A percentile compares a stretch with the other conserved stretches of the same genome.
These are phyloP conservation scores for Ornithoptera alexandrae DNA, from an alignment of 2,888 invertebrate genomes.

Conservation along the genomic window DNA sequence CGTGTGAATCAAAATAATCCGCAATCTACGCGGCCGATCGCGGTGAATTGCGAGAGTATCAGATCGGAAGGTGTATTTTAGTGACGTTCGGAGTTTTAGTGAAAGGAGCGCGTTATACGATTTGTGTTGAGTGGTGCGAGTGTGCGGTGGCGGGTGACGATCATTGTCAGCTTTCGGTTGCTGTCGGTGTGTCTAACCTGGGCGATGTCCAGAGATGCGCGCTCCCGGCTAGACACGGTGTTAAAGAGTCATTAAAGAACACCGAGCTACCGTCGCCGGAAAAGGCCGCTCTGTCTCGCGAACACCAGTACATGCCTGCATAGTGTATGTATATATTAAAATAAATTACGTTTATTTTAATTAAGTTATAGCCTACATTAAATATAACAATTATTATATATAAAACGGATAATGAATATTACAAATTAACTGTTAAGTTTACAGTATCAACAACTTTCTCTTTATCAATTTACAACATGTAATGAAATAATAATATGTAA, in stretches of 20 bases:
- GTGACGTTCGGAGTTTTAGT: conserved; percentile 56
- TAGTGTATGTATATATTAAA: conserved; percentile 35
- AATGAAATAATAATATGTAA: neutral
- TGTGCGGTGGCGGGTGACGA: conserved; percentile 49
- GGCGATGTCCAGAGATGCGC: conserved; percentile 35
- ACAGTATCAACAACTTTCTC: neutral
- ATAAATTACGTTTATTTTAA: neutral
- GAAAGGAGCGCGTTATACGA: conserved; percentile 61
- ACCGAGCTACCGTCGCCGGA: conserved; percentile 11
- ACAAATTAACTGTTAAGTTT: neutral
- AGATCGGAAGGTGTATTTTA: conserved; percentile 54
- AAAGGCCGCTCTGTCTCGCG: conserved; percentile 9
- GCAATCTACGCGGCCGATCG: conserved; percentile 55
- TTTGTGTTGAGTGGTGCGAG: conserved; percentile 52
- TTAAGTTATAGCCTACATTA: neutral
- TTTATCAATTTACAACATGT: neutral
- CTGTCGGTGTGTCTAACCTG: conserved; percentile 45
- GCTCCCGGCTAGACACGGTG: neutral
- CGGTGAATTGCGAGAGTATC: conserved; percentile 59
- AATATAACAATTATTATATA: too few relatives aligned
- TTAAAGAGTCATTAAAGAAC: conserved; percentile 8
- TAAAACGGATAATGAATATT: too few relatives aligned
- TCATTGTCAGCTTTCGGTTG: conserved; percentile 46
- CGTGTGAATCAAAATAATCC: conserved; percentile 29
- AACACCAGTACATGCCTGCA: conserved; percentile 35